phyloP scores from a whole-genome alignment of 2,797 vertebrate genomes.

The Hafferia zeledoni region DNA sequence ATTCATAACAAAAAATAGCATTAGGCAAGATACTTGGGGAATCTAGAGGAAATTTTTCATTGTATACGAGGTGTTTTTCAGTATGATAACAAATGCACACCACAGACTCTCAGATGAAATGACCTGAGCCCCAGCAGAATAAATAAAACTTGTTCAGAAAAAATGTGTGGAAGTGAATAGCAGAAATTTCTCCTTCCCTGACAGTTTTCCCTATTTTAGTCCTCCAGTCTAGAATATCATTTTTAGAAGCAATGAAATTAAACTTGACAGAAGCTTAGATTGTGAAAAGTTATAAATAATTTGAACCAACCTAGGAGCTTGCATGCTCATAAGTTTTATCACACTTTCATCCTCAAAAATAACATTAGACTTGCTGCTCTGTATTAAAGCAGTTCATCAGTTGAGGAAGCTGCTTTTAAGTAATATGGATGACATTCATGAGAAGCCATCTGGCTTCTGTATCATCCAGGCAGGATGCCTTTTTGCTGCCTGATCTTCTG shows the following conservation, averaged over 20 bases:
- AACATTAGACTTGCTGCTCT: conserved; percentile 1
- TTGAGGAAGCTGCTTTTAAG: neutral
- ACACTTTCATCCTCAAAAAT: conserved; percentile 33
- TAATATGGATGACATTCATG: neutral
- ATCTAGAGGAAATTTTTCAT: neutral
- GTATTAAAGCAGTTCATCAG: conserved; percentile 33
- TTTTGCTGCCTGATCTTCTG: conserved; percentile 4
- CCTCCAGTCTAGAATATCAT: neutral
- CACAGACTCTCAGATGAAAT: conserved; percentile 1
- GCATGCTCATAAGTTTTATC: neutral
- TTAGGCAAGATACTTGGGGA: neutral
- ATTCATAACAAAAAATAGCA: neutral
- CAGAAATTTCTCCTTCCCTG: conserved; percentile 4
- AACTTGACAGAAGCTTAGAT: conserved; percentile 24
- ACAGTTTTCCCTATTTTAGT: conserved; percentile 1
- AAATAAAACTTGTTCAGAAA: conserved; percentile 12
- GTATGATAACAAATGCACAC: neutral
- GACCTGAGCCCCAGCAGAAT: neutral
- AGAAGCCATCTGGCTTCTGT: conserved; percentile 23
- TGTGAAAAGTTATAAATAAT: conserved; percentile 16
- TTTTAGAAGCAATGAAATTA: conserved; percentile 24
- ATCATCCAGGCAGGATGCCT: neutral
- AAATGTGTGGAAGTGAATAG: neutral
- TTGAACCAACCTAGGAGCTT: neutral
- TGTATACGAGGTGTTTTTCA: neutral